These are phyloP conservation scores for Labrus mixtus DNA, from an alignment of 2,113 vertebrate genomes.

Conservation along the genomic window DNA sequence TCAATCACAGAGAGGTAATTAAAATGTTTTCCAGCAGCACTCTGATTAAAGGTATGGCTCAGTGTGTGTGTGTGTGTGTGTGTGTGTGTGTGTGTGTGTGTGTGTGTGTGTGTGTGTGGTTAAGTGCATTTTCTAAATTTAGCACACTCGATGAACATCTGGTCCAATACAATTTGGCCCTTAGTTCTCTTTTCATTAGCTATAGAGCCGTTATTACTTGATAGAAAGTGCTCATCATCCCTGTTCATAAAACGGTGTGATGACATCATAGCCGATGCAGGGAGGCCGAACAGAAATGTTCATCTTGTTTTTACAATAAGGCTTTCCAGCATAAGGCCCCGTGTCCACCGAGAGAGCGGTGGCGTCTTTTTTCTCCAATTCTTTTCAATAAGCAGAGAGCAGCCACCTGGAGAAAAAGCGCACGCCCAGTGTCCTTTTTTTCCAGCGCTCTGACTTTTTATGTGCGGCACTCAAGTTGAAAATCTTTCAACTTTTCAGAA, in stretches of 20 bases:
- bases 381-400: too few relatives aligned
- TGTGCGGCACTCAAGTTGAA: too few relatives aligned
- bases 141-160: slow-evolving; percentile 64
- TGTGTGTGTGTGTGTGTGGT: neutral
- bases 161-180: slow-evolving; percentile 78
- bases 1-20: slow-evolving; percentile 51
- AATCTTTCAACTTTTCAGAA: too few relatives aligned
- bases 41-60: slow-evolving; percentile 59
- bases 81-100: neutral
- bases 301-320: neutral
- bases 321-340: slow-evolving; percentile 2
- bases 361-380: too few relatives aligned
- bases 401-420: too few relatives aligned
- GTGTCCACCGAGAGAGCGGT: too few relatives aligned
- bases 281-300: slow-evolving; percentile 4
- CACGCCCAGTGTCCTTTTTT: too few relatives aligned
- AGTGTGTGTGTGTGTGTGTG: neutral
- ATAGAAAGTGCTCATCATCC: slow-evolving; percentile 74
- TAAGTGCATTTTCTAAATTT: slow-evolving; percentile 58
- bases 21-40: slow-evolving; percentile 54
- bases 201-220: slow-evolving; percentile 74
- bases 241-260: slow-evolving; percentile 66
- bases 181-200: slow-evolving; percentile 73
- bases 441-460: too few relatives aligned
- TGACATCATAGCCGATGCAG: slow-evolving; percentile 42